Conservation (phyloP, 2,113 vertebrate genomes). For the Chaenocephalus aceratus region DNA sequence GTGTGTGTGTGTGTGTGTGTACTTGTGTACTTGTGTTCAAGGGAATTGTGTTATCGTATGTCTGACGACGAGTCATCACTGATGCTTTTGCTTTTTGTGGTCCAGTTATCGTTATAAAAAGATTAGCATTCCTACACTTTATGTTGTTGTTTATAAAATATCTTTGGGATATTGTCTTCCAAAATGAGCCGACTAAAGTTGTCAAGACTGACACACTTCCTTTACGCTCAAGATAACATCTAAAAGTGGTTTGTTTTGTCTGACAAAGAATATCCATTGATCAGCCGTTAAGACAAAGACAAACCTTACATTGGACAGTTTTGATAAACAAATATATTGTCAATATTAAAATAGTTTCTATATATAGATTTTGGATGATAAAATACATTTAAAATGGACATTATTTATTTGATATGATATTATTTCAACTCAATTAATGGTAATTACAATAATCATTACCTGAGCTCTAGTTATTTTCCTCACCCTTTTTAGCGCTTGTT, state of each 20-base stretch:
- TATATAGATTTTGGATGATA: background rate
- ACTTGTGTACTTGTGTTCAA: too few species aligned
- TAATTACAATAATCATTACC: background rate
- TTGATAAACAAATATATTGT: background rate
- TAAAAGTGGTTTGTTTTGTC: background rate
- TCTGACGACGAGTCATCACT: background rate
- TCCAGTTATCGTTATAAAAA: too few species aligned
- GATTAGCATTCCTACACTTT: too few species aligned
- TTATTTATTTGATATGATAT: background rate
- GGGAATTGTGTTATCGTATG: background rate
- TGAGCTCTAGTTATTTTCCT: background rate
- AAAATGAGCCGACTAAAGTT: too few species aligned
- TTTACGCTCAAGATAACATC: background rate
- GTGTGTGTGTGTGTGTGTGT: too few species aligned
- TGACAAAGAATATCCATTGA: background rate
- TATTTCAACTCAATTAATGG: background rate
- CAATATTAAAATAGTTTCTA: background rate
- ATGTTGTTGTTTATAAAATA: too few species aligned
- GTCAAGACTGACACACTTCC: too few species aligned
- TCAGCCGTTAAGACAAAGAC: background rate
- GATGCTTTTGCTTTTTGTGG: background rate
- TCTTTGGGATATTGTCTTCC: too few species aligned
- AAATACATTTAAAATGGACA: background rate
- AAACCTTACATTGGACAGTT: background rate
- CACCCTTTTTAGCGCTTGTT: background rate